A percentile compares a stretch with the other conserved stretches of the same genome.
Evolutionary conservation across 2,113 vertebrate genomes (phyloP).

Genomic region (Perognathus longimembris): DNA sequence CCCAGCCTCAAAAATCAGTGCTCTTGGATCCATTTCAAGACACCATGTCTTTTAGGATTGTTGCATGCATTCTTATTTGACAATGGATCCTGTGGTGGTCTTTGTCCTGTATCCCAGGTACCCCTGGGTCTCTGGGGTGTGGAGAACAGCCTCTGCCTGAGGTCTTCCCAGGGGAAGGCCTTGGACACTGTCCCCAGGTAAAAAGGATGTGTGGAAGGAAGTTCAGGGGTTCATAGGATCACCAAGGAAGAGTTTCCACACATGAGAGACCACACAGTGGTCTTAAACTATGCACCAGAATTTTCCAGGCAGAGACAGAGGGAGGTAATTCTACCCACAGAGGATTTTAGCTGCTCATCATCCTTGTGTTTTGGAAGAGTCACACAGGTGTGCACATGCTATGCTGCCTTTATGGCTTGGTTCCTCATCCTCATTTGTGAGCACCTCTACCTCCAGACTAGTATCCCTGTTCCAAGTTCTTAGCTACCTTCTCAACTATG

Average conservation of each 20-base stretch:
- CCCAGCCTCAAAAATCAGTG: neutral
- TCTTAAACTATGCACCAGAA: neutral
- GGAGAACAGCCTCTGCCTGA: neutral
- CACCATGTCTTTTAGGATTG: neutral
- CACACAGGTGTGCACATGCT: neutral
- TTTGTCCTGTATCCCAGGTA: neutral
- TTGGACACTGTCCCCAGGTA: neutral
- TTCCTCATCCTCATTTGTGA: neutral
- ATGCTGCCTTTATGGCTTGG: too few species aligned
- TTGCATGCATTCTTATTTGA: constrained; percentile 7
- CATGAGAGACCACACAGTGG: neutral
- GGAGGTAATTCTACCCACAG: neutral
- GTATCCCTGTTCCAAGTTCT: neutral
- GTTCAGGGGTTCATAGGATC: neutral
- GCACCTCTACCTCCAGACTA: neutral
- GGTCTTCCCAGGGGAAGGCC: neutral
- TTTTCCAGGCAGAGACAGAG: neutral
- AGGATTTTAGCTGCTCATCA: neutral
- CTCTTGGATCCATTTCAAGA: neutral
- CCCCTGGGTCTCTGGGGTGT: neutral
- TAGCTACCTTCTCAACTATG: neutral
- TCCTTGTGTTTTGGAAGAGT: neutral
- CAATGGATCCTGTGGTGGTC: neutral
- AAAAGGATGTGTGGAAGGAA: neutral
- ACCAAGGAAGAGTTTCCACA: neutral